A percentile compares a stretch with the other conserved stretches of the same genome.
These are phyloP conservation scores for Melinaea marsaeus DNA, from an alignment of 2,888 invertebrate species.

Conservation along the genomic window DNA sequence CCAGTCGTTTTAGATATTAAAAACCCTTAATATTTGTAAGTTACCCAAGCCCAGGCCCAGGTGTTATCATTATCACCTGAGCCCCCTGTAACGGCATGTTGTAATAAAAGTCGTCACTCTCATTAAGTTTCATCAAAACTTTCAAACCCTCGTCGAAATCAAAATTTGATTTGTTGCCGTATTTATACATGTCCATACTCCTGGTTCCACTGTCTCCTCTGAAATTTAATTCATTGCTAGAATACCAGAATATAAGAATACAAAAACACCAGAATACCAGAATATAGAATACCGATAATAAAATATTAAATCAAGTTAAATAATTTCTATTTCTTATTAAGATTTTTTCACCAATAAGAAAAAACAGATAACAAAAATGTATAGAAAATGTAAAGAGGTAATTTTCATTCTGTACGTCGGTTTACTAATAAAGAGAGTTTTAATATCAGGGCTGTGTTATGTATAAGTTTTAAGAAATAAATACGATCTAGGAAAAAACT, in stretches of 20 bases:
- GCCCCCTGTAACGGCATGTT: conserved; percentile 69
- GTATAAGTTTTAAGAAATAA: not conserved
- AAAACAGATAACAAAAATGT: no score
- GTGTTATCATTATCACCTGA: conserved; percentile 49
- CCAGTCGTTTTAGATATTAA: no score
- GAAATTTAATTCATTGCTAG: conserved; percentile 4
- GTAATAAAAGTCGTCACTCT: conserved; percentile 72
- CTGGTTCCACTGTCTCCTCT: conserved; percentile 41
- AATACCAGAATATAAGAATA: not conserved
- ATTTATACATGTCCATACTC: conserved; percentile 59
- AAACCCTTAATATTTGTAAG: no score
- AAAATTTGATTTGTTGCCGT: conserved; percentile 65
- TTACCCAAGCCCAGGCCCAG: not conserved
- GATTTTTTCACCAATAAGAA: no score
- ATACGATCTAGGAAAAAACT: conserved; percentile 17
- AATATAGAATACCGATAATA: no score
- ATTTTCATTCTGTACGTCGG: no score
- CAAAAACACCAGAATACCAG: not conserved
- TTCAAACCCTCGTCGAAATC: conserved; percentile 66
- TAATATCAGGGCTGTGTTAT: no score
- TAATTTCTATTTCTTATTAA: no score
- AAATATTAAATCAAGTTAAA: no score
- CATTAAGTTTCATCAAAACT: conserved; percentile 56
- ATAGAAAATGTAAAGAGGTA: no score
- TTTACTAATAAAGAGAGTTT: no score